Base-by-base conservation (phyloP, 2,888 invertebrate genomes). In the Drosophila diplacantha region DNA sequence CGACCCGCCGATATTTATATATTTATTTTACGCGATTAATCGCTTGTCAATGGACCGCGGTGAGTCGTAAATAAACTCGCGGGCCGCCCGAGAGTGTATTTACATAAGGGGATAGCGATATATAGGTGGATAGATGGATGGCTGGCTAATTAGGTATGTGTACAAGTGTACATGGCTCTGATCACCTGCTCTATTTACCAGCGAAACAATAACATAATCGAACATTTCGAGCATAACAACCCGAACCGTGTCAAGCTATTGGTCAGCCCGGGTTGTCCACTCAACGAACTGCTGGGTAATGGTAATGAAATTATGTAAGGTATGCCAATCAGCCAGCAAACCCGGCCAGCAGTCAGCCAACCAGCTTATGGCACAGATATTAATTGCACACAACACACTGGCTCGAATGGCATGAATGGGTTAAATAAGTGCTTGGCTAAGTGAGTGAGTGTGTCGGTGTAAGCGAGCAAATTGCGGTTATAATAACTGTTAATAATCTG, bases 311-410 rank as follows among this genome's bases (percentile, higher is more conserved):
- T 79, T 79, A 79, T 79, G 73, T 81, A 79, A 79, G 70, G 56
- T 55, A 75, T 74, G 71, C 81, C 81, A 78, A 78, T 78, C 81
- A 72, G 66, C 53, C 65, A 64, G 63, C 58, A 62, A 57, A 56
- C 22, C 16, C 35, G 16, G 2, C 16, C 20, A 24, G 41, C 53
- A 32, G 29, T 12, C 41, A 39, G 31, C 38, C 63, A 66, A 55
- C 61, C 38, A 64, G 75, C 80, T 77, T 77, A 73, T 80, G 75
- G 65, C 78, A 78, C 53, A 72, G 74, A 81, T 78, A 78, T 78
- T 78, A 78, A 81, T 78, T 78, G 75, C 78, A 71, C 61, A 72
- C 64, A 74, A 66, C 63, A 65, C 49, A 60, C 54, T 44, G 58
- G 46, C 56, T 74, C 53, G 66, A 80, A 69, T 75, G 70, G 68